Evolutionary conservation across 2,888 invertebrate genomes (phyloP).

Genomic region (Drosophila barbarae): DNA sequence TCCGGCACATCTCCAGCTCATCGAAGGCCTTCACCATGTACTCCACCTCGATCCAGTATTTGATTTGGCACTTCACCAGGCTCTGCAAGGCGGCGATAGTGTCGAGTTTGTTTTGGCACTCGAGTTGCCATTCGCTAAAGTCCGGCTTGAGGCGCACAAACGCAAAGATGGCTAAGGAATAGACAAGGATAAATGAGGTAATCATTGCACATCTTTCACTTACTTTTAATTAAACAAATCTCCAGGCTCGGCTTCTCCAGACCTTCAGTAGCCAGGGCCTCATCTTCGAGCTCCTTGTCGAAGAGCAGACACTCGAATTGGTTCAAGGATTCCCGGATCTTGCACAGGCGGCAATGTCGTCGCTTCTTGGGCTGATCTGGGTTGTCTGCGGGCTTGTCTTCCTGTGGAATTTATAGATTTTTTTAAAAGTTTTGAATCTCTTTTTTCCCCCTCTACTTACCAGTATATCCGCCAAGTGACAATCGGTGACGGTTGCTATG

Average conservation of each 20-base stretch:
- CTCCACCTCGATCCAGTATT: conserved; percentile 79
- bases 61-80: conserved; percentile 80
- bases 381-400: conserved; percentile 30
- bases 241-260: conserved; percentile 83
- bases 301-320: conserved; percentile 82
- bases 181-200: not conserved
- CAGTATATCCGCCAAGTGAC: conserved; percentile 75
- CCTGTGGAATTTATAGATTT: conserved; percentile 23
- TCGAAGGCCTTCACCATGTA: conserved; percentile 83
- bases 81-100: conserved; percentile 83
- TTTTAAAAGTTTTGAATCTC: not conserved
- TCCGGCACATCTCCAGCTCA: conserved; percentile 87
- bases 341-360: conserved; percentile 80
- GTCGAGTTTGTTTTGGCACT: conserved; percentile 70
- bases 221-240: conserved; percentile 82
- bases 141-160: conserved; percentile 78
- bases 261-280: conserved; percentile 81
- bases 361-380: conserved; percentile 7
- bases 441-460: conserved; percentile 40
- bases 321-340: conserved; percentile 79
- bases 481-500: conserved; percentile 73
- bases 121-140: conserved; percentile 32
- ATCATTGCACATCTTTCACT: too few species aligned
- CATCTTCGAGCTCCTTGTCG: conserved; percentile 79
- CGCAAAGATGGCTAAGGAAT: conserved; percentile 75